Evolutionary conservation across 2,888 invertebrate species (phyloP).

Genomic region (Ectemnius cavifrons): DNA sequence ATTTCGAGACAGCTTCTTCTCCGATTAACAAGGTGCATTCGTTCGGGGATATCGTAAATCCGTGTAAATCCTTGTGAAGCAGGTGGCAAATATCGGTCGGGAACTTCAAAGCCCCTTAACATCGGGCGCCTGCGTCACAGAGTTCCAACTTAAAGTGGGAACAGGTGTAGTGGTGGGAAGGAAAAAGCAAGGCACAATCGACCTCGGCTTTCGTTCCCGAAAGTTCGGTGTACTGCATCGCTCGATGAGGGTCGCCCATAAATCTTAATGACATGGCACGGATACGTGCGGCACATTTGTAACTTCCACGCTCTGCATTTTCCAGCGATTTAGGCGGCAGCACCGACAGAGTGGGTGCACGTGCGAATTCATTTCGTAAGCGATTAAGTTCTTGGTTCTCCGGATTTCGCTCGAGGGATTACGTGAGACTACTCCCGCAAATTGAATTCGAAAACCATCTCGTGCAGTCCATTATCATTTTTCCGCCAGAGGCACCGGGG

Average conservation of each 20-base stretch:
- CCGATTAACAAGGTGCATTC: no score
- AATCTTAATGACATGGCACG: no score
- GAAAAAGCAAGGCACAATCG: conserved; percentile 2
- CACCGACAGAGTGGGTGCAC: no score
- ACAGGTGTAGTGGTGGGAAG: background rate
- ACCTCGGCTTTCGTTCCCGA: background rate
- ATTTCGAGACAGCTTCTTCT: no score
- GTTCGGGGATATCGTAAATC: no score
- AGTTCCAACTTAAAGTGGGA: background rate
- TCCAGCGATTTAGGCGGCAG: background rate
- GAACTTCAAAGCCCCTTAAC: conserved; percentile 23
- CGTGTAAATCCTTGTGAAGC: conserved; percentile 5
- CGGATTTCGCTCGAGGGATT: conserved; percentile 30
- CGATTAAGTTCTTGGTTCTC: conserved; percentile 27
- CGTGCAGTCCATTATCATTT: background rate
- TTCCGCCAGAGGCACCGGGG: background rate
- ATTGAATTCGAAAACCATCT: conserved; percentile 34
- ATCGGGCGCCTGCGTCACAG: conserved; percentile 5
- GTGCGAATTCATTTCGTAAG: conserved; percentile 25
- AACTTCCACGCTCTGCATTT: background rate
- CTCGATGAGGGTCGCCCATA: background rate
- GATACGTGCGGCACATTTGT: background rate
- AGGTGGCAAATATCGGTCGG: conserved; percentile 13
- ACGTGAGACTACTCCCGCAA: conserved; percentile 23
- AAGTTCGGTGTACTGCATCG: background rate